Percentiles rank a stretch among this genome's conserved stretches.
These are phyloP conservation scores for Pyrrhia umbra DNA, from an alignment of 2,888 invertebrate genomes.

Conservation along the genomic window DNA sequence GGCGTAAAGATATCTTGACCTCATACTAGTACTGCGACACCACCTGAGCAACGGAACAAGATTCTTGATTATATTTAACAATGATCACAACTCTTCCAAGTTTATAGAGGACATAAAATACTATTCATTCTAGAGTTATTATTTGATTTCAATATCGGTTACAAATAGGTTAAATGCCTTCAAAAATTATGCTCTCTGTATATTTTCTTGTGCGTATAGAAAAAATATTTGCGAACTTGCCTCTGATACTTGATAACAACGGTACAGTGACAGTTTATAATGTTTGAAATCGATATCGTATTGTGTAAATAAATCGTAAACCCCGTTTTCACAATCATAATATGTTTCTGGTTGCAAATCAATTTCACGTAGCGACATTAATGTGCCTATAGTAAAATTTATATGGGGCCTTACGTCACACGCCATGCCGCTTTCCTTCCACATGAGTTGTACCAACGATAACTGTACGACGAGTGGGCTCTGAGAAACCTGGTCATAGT, in stretches of 20 bases:
- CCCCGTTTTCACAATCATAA: constrained; percentile 90
- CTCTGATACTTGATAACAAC: constrained; percentile 67
- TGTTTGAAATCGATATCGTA: constrained; percentile 84
- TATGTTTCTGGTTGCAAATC: constrained; percentile 90
- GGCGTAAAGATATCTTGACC: constrained; percentile 72
- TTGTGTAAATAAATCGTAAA: constrained; percentile 90
- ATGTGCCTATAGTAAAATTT: constrained; percentile 90
- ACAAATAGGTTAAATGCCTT: constrained; percentile 48
- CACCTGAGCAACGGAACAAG: constrained; percentile 13
- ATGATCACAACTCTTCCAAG: constrained; percentile 36
- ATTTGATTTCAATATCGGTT: constrained; percentile 30
- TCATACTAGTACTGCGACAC: constrained; percentile 32
- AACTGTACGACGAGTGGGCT: constrained; percentile 70
- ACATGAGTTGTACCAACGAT: constrained; percentile 79
- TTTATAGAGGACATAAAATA: constrained; percentile 36
- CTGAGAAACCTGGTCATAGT: constrained; percentile 72
- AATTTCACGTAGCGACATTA: constrained; percentile 90
- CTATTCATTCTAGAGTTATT: constrained; percentile 11
- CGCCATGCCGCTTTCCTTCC: constrained; percentile 80
- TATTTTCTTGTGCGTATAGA: constrained; percentile 25
- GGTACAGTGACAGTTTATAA: constrained; percentile 83
- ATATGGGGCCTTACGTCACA: constrained; percentile 88
- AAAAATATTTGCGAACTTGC: constrained; percentile 58
- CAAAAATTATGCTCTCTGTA: constrained; percentile 34
- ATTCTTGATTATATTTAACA: constrained; percentile 28